These are phyloP conservation scores for Cossypha dichroa DNA, from an alignment of 2,797 vertebrate genomes.

Conservation along the genomic window DNA sequence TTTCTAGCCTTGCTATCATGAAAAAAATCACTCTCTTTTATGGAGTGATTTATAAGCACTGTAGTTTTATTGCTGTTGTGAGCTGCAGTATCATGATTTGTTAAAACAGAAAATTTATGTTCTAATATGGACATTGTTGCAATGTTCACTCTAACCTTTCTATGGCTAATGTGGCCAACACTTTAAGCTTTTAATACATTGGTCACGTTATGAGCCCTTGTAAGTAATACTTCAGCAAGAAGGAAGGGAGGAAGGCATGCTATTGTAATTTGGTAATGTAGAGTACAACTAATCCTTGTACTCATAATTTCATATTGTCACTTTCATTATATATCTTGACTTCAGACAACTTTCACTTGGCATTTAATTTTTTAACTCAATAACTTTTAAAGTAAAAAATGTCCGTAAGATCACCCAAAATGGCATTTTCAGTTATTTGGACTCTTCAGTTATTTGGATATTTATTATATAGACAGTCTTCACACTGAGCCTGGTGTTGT, in stretches of 20 bases:
- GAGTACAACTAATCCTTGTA: not conserved
- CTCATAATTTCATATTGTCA: not conserved
- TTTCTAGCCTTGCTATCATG: not conserved
- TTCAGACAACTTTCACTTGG: not conserved
- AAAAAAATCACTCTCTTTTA: not conserved
- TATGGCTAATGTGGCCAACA: not conserved
- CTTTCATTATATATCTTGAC: not conserved
- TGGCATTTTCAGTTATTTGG: not conserved
- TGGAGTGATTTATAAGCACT: not conserved
- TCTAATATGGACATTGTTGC: not conserved
- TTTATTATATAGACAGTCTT: not conserved
- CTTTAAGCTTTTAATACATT: not conserved
- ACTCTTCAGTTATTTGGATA: not conserved
- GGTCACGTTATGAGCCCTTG: not conserved
- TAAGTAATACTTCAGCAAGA: not conserved
- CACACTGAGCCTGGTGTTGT: accelerated
- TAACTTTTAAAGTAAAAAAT: not conserved
- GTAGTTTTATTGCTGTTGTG: not conserved
- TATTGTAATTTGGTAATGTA: not conserved
- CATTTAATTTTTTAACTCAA: not conserved
- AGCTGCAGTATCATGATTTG: not conserved
- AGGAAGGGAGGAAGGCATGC: not conserved
- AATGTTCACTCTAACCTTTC: not conserved
- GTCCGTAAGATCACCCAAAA: not conserved
- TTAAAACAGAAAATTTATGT: not conserved